Base-by-base conservation (phyloP, 2,888 invertebrate species). In the Eumerus sabulonum region DNA sequence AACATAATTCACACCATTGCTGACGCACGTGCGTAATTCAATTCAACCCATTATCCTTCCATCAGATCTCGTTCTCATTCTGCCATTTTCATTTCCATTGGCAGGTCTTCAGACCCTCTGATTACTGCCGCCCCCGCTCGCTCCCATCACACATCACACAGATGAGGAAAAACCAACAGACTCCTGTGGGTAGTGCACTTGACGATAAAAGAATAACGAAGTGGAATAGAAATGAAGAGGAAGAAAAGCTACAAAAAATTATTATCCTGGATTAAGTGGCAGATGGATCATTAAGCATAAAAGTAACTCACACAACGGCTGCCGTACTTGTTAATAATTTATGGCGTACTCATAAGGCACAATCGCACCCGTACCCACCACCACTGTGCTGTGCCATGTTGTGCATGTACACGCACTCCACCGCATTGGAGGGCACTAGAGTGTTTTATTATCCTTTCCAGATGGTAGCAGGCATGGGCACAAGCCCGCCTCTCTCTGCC, bases 261-360 rank as follows among this genome's bases (percentile, higher is more conserved):
- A 74, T 68, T 79, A 79, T 74, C 74, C 74, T 74, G 68, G 79
- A 79, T 79, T 79, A 79, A 79, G 79, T 79, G 74, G 68, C 79
- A 79, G 74, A 79, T 74, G 79, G 79, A 79, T 79, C 79, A 79
- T 79, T 79, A 79, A 79, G 74, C 79, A 74, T 79, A 79, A 79
- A 79, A 73, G 77, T 79, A 79, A 68, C 68, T 79, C 73, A 73
- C 67, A 79, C 73, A 79, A 79, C 63, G 63, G 73, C 71, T 79
- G 79, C 60, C 74, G 56, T 59, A 79, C 79, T 79, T 79, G 79
- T 79, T 74, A 79, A 74, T 79, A 79, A 79, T 79, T 79, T 79
- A 79, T 79, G 54, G 63, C 35, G 45, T 59, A 36, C 64, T 59
- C 51, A 63, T 63, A 42, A 70, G 48, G 42, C 27, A 27, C 27